Base-by-base conservation (phyloP, 2,888 invertebrate species). In the Acrobasis suavella region DNA sequence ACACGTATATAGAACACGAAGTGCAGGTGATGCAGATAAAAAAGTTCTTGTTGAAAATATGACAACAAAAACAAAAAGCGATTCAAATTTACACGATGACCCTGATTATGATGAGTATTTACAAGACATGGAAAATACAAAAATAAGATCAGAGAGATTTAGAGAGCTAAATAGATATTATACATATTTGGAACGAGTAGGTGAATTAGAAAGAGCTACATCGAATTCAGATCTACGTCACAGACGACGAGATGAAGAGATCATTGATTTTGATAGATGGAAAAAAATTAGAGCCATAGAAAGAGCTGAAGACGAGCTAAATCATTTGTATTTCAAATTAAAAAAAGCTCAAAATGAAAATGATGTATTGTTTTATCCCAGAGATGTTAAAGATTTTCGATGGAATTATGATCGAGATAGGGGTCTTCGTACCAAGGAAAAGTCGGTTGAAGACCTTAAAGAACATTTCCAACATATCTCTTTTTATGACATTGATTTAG, bases 261-360 rank as follows among this genome's bases (percentile, higher is more conserved):
- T 97, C 10, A 95, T 97, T 66, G 97, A 97, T 86, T 97, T 96
- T 79, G 97, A 97, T 69, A 94, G 96, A 64, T 97, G 97, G 97
- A 96, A 95, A 79, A 95, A 95, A 83, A 94, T 97, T 22, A 93
- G 97, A 62, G 93, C 94, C 8, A 95, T 96, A 69, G 97, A 97
- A 83, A 94, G 95, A 69, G 97, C 97, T 0, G 97, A 97, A 82
- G 94, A 95, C 72, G 98, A 98, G 85, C 86, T 98, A 64, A 94
- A 95, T 69, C 93, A 94, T 69, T 88, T 98, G 10, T 96, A 97
- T 69, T 91, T 92, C 16, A 96, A 97, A 81, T 90, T 98, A 22
- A 95, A 95, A 82, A 90, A 94, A 51, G 96, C 96, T 50, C 97
- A 98, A 84, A 95, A 93, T 70, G 96, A 97, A 75, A 96, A 96